Conservation (phyloP, 2,797 vertebrate species). For the Phrynocephalus forsythii region DNA sequence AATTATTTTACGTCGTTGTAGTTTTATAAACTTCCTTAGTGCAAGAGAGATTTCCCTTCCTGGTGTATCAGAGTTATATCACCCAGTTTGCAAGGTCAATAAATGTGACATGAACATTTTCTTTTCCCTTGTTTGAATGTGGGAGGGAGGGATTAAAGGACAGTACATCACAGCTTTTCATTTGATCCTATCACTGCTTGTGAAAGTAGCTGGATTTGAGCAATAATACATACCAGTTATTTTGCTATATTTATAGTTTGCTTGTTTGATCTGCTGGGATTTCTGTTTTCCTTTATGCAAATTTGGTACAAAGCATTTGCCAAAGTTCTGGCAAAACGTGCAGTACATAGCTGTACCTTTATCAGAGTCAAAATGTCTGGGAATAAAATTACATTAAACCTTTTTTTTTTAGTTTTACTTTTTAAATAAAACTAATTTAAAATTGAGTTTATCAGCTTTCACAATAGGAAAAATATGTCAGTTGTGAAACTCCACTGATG, state of each 20-base stretch:
- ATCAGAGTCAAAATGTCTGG: background rate
- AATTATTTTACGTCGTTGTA: slow-evolving; percentile 70
- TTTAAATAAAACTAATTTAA: background rate
- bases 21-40: slow-evolving; percentile 22
- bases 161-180: slow-evolving; percentile 30
- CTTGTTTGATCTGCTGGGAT: background rate
- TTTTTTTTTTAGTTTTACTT: background rate
- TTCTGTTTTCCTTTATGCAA: background rate
- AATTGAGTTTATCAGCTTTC: background rate
- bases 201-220: slow-evolving; percentile 14
- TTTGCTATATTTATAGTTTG: slow-evolving; percentile 4
- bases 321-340: background rate
- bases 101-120: slow-evolving; percentile 61
- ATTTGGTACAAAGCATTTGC: background rate
- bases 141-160: slow-evolving; percentile 34
- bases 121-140: slow-evolving; percentile 13
- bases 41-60: slow-evolving; percentile 70
- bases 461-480: background rate
- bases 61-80: slow-evolving; percentile 58
- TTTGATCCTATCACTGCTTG: background rate
- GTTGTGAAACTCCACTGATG: background rate
- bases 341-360: background rate
- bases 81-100: slow-evolving; percentile 62
- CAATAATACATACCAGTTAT: background rate
- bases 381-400: background rate